A percentile compares a stretch with the other conserved stretches of the same genome.
These are phyloP conservation scores for Bombus polaris DNA, from an alignment of 1,140 invertebrate species.

Conservation along the genomic window DNA sequence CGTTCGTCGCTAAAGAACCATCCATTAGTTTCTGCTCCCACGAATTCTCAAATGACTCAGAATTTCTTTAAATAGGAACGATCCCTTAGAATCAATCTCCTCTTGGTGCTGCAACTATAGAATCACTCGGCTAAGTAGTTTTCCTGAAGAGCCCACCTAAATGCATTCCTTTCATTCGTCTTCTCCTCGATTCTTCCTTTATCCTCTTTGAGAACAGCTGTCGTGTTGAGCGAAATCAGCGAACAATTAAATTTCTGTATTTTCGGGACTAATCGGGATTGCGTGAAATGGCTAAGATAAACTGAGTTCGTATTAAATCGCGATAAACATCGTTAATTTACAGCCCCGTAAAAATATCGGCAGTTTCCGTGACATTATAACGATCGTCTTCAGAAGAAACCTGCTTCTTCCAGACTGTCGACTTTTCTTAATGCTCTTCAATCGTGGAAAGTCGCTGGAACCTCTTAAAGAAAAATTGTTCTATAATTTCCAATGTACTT, in stretches of 20 bases:
- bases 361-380: background rate
- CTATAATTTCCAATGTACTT: background rate
- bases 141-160: background rate
- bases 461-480: too few relatives aligned
- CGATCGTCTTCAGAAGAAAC: background rate
- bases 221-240: background rate
- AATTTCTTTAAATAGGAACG: conserved; percentile 16
- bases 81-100: background rate
- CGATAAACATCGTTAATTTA: background rate
- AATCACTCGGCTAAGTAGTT: conserved; percentile 14
- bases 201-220: background rate
- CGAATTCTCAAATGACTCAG: too few relatives aligned
- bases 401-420: too few relatives aligned
- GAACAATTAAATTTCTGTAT: background rate
- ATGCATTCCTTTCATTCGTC: background rate
- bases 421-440: conserved; percentile 7
- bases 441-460: background rate
- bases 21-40: background rate
- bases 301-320: background rate
- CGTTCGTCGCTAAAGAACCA: background rate
- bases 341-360: background rate
- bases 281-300: background rate
- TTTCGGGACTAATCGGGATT: background rate
- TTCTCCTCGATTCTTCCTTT: background rate
- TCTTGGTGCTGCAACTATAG: background rate